Base-by-base conservation (phyloP, 1,140 invertebrate genomes). In the Drosophila bipectinata region DNA sequence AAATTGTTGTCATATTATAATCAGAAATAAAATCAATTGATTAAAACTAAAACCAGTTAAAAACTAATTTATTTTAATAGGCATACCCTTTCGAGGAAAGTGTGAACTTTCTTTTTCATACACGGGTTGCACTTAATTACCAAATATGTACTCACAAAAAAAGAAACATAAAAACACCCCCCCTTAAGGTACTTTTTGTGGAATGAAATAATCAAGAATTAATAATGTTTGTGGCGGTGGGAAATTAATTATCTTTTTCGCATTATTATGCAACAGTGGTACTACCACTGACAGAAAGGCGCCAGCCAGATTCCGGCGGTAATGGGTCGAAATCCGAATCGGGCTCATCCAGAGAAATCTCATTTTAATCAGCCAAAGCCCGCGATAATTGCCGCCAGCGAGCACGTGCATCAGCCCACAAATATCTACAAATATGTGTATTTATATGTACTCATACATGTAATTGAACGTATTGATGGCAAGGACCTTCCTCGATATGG, bases 191-290 rank as follows among this genome's bases (percentile, higher is more conserved):
- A 2, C 66, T 71, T 52, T 37, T 48, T 74, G 48, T 48, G 59
- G 48, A 64, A 66, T 72, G 63, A 72, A 83, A 76, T 72, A 57
- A 83, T 80, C 47, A 77, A 57, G 57, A 76, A 76, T 83, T 84
- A 83, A 84, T 83, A 48, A 72, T 58, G 60, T 62, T 61, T 74
- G 80, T 59, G 12, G 45, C 53, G 15, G 52, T 44, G 59, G 41
- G 63, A 59, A 66, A 66, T 66, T 71, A 79, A 79, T 62, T 73
- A 54, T 21, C 48, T 26, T 63, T 73, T 52, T 26, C 8, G 18
- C 61, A 68, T 60, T 32, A 32, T 56, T 73, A 73, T 57, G 71
- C 52, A 66, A 49, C 54, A 52, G 12, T 37, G 32, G 21, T n/a
- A 37, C 34, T 12, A 37, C 44, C 14, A 18, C 24, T 15, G 52